These are phyloP conservation scores for Urechis unicinctus DNA, from an alignment of 2,888 invertebrate species.

Conservation along the genomic window DNA sequence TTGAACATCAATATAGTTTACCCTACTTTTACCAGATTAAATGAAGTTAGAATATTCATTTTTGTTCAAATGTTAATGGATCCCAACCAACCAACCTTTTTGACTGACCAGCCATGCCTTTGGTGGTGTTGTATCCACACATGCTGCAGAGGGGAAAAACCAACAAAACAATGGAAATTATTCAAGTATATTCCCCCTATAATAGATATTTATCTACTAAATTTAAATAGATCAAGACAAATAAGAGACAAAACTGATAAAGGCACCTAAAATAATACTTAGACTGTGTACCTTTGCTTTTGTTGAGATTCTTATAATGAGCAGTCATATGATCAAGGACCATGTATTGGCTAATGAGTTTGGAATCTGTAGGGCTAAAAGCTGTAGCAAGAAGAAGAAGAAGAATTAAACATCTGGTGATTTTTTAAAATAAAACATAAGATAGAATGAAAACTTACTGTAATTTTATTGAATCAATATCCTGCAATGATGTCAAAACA, in stretches of 20 bases:
- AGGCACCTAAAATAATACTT: too few species aligned
- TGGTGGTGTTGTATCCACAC: constrained; percentile 15
- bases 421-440: background rate
- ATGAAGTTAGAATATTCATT: too few species aligned
- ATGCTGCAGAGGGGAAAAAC: background rate
- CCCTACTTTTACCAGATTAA: too few species aligned
- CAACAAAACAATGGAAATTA: constrained; percentile 1
- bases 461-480: too few species aligned
- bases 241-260: too few species aligned
- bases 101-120: constrained; percentile 19
- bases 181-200: too few species aligned
- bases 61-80: too few species aligned
- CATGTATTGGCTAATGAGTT: constrained; percentile 42
- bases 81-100: constrained; percentile 15
- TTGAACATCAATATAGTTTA: too few species aligned
- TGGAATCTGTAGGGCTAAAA: constrained; percentile 39
- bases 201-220: too few species aligned
- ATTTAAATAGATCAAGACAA: too few species aligned
- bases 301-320: constrained; percentile 43
- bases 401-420: background rate
- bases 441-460: background rate
- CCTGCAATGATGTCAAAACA: background rate
- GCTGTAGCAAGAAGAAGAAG: too few species aligned
- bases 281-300: constrained; percentile 33
- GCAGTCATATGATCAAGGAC: constrained; percentile 46